Evolutionary conservation across 2,797 vertebrate species (phyloP), one percentile per base, ranked within the genome.

Genomic region (Notoglanidium macrostoma): DNA sequence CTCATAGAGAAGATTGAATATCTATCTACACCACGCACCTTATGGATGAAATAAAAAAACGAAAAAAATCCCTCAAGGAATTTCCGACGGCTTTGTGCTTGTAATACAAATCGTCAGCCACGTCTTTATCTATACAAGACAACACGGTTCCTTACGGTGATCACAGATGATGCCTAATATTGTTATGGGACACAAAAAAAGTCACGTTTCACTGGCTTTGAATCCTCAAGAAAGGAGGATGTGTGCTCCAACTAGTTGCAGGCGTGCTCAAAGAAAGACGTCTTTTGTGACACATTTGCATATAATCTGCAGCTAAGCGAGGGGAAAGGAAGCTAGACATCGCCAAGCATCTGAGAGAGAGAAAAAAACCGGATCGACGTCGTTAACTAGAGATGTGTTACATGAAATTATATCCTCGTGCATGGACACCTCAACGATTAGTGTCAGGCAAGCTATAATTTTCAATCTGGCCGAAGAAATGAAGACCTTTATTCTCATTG

Each of bases 391-490:
- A 91, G 92, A 92, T 11, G 4, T 0, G 23, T 90, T 92, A 93
- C 90, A 93, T 87, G 92, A 93, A 94, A 95, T 95, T 61, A 87
- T 90, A 94, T 85, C 87, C 89, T 67, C 63, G 54, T 54, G 83
- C 90, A 91, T 44, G 84, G 85, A 94, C 94, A 92, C 91, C 90
- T 92, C 87, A 88, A 89, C 73, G 88, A 95, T 94, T 94, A 93
- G 93, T 91, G 92, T 94, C 92, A 94, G 92, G 90, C 83, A 92
- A 94, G 93, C 92, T 93, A 89, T 94, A 93, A 95, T 95, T 96
- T 96, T 95, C 90, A 94, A 92, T 92, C 93, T 65, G 85, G 82
- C 87, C 32, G 83, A 91, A 92, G 93, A 40, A 96, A 95, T 94
- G 93, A 94, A 90, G 92, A 86, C 90, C 86, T 94, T 91, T 93